phyloP scores from a whole-genome alignment of 2,888 invertebrate species.

The Pseudanteris insignis region DNA sequence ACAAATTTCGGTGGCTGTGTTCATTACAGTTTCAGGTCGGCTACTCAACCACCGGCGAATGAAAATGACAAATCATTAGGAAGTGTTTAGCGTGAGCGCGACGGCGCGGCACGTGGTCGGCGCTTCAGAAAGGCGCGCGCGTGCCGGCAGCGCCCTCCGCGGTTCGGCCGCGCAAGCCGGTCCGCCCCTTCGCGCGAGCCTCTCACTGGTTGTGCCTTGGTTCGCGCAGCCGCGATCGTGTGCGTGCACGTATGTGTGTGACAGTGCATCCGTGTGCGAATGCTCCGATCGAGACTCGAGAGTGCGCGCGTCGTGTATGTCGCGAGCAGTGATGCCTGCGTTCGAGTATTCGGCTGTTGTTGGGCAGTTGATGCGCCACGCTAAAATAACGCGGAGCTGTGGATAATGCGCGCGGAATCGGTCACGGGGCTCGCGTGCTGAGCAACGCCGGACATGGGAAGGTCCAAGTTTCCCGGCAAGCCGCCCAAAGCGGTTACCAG shows the following conservation, averaged over 20 bases:
- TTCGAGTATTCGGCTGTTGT: slow-evolving; percentile 20
- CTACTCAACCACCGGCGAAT: no score
- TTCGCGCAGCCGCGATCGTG: background rate
- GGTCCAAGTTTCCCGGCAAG: slow-evolving; percentile 88
- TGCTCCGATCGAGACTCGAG: slow-evolving; percentile 15
- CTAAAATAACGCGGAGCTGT: slow-evolving; percentile 17
- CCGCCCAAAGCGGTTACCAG: slow-evolving; percentile 87
- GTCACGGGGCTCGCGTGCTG: slow-evolving; percentile 68
- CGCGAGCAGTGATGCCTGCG: slow-evolving; percentile 30
- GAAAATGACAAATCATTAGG: no score
- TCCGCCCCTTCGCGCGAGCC: background rate
- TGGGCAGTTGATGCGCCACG: slow-evolving; percentile 25
- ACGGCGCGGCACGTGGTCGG: no score
- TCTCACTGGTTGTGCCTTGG: background rate
- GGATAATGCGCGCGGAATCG: no score
- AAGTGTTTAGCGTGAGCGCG: no score
- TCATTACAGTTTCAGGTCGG: no score
- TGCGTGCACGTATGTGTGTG: slow-evolving; percentile 2
- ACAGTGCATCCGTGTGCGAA: slow-evolving; percentile 17
- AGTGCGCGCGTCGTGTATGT: slow-evolving; percentile 27
- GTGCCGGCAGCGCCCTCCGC: no score
- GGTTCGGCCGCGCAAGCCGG: background rate
- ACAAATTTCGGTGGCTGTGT: no score
- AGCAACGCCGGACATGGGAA: slow-evolving; percentile 73
- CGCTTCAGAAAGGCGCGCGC: no score